These are phyloP conservation scores for Zosterops pallidus DNA, from an alignment of 2,113 vertebrate species.

Conservation along the genomic window DNA sequence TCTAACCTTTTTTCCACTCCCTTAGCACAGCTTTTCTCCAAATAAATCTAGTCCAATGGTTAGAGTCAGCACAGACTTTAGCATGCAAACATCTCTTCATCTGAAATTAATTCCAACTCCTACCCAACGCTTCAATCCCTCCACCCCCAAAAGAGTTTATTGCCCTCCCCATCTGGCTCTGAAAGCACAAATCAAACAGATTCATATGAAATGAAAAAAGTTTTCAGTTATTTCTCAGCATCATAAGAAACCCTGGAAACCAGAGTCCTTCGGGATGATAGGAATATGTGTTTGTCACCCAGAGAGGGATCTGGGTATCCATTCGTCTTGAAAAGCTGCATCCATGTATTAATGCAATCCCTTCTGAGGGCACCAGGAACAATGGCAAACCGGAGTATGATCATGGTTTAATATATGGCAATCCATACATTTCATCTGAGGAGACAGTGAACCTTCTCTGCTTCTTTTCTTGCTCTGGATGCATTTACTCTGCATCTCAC, in stretches of 20 bases:
- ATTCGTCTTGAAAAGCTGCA: not conserved
- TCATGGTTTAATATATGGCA: not conserved
- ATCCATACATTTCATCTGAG: not conserved
- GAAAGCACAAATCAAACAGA: not conserved
- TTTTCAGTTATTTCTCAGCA: not conserved
- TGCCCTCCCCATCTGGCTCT: not conserved
- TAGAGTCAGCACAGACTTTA: not conserved
- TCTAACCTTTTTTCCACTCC: not conserved
- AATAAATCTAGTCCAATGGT: not conserved
- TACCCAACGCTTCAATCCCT: not conserved
- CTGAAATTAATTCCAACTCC: slow-evolving; percentile 26
- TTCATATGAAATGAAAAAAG: not conserved
- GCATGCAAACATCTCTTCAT: not conserved
- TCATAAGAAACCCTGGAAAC: not conserved
- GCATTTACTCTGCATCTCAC: not conserved
- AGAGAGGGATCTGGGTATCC: not conserved
- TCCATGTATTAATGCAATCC: rapidly evolving
- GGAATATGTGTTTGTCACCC: not conserved
- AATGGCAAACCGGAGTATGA: not conserved
- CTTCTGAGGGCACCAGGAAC: not conserved
- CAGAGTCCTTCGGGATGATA: not conserved
- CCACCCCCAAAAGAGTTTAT: not conserved
- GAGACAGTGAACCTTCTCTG: not conserved
- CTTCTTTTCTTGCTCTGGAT: not conserved
- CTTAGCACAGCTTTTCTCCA: not conserved